These are phyloP conservation scores for Petrosia ficiformis DNA, from an alignment of 37 sponge, comb jelly and placozoan species.

Conservation along the genomic window DNA sequence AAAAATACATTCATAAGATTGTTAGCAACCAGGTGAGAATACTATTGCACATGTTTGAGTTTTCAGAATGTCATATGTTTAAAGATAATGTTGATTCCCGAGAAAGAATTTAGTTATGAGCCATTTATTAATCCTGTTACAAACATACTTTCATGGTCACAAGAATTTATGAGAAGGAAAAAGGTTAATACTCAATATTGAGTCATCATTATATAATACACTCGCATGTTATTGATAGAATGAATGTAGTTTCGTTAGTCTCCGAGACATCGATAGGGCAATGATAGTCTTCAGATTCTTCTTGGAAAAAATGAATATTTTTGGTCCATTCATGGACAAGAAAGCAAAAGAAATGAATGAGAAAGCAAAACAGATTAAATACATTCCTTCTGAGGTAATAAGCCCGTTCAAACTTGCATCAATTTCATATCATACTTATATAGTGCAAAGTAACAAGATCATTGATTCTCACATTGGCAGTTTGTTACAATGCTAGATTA, in stretches of 20 bases:
- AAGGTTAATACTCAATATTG: constrained; percentile 49
- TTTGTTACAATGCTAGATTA: constrained; percentile 49
- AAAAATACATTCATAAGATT: constrained; percentile 49
- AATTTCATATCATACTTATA: not conserved
- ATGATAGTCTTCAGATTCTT: constrained; percentile 80
- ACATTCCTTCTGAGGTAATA: not conserved
- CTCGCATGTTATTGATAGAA: constrained; percentile 21
- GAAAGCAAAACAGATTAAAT: not conserved
- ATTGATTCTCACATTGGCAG: constrained; percentile 30
- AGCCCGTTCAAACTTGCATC: too few species aligned
- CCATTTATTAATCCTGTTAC: constrained; percentile 21
- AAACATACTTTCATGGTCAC: constrained; percentile 60
- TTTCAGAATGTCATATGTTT: not conserved
- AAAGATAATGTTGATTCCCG: not conserved
- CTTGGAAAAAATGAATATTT: constrained; percentile 27
- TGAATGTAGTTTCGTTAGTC: constrained; percentile 85
- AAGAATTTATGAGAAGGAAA: constrained; percentile 69
- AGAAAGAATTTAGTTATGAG: too few species aligned
- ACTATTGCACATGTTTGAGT: not conserved
- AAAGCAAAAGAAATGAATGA: not conserved
- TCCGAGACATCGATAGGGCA: constrained; percentile 75
- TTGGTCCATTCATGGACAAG: not conserved
- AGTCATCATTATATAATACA: not conserved
- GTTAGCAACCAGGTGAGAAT: constrained; percentile 58
- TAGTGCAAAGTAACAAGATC: constrained; percentile 10